Base-by-base conservation (phyloP, 2,797 vertebrate species). In the Champsocephalus esox region DNA sequence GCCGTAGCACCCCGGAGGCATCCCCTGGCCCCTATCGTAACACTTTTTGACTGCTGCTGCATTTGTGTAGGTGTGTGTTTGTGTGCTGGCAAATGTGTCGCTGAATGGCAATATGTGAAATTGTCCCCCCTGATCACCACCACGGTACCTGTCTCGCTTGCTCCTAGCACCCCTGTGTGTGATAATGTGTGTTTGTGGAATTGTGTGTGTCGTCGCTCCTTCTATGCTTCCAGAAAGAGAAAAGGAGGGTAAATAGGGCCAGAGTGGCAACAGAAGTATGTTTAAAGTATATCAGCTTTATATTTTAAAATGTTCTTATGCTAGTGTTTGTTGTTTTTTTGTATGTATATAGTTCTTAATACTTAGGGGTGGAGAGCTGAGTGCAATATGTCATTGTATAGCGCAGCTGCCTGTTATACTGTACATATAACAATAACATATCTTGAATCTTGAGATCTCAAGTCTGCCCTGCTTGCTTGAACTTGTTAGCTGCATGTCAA, bases 1-100 rank as follows among this genome's bases (percentile, higher is more conserved):
- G 78, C 83, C 68, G 75, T 71, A 76, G 78, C 82, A 79, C 88
- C 89, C 91, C 74, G 54, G 81, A 81, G 88, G 87, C 85, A 49
- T 80, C 75, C 85, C 79, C 60, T 65, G 14, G 13, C 81, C 79
- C 7, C 84, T 55, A 48, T 77, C 85, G 70, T 38, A 81, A 76
- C 76, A 81, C 73, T 55, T 19, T 69, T 57, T 21, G 66, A 75
- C 60, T 66, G 54, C 59, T 11, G 66, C 70, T 80, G 75, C 73
- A 21, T 73, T 80, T 78, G 66, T 54, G 68, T 59, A 52, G 63
- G 73, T 85, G 67, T 83, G 73, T 62, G 70, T 81, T 74, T 81
- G 70, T 75, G 56, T 65, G 48, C 51, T 13, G 48, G 54, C 48
- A 70, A 58, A 66, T 81, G 38, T 64, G 60, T 67, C 67, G 65